Evolutionary conservation across 1,140 invertebrate species (phyloP).

Genomic region (Megathymus violae): DNA sequence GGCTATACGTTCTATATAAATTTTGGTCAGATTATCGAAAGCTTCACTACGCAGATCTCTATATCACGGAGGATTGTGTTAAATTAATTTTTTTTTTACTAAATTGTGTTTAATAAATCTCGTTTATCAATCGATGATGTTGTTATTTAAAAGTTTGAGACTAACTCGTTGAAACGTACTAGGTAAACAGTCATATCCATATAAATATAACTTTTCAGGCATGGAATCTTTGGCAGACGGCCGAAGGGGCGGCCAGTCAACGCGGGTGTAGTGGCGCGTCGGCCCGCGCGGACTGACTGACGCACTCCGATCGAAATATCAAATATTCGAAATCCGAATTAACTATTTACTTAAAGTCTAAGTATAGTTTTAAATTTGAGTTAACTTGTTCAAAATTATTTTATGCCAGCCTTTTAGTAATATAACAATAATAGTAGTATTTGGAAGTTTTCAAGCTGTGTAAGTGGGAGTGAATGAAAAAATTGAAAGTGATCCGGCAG

Average conservation of each 20-base stretch:
- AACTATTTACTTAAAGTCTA: constrained; percentile 35
- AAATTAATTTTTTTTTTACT: too few relatives aligned
- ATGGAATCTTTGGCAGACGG: constrained; percentile 76
- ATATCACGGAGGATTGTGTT: background rate
- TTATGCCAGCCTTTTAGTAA: constrained; percentile 1
- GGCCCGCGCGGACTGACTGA: constrained; percentile 62
- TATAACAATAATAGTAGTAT: constrained; percentile 13
- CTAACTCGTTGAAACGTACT: constrained; percentile 50
- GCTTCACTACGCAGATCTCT: background rate
- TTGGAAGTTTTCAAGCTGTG: constrained; percentile 19
- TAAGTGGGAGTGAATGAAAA: constrained; percentile 42
- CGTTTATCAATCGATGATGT: too few relatives aligned
- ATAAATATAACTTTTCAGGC: constrained; percentile 80
- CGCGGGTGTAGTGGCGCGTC: constrained; percentile 68
- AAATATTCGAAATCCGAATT: constrained; percentile 47
- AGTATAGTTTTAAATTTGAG: constrained; percentile 34
- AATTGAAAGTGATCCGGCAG: constrained; percentile 22
- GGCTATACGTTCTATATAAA: too few relatives aligned
- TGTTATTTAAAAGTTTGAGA: too few relatives aligned
- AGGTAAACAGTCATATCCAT: constrained; percentile 72
- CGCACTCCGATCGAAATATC: constrained; percentile 53
- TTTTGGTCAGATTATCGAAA: background rate
- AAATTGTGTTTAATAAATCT: too few relatives aligned
- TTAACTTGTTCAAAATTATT: constrained; percentile 14
- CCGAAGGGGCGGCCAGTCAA: constrained; percentile 75